These are phyloP conservation scores for Guaruba guarouba DNA, from an alignment of 2,113 vertebrate species.

Conservation along the genomic window DNA sequence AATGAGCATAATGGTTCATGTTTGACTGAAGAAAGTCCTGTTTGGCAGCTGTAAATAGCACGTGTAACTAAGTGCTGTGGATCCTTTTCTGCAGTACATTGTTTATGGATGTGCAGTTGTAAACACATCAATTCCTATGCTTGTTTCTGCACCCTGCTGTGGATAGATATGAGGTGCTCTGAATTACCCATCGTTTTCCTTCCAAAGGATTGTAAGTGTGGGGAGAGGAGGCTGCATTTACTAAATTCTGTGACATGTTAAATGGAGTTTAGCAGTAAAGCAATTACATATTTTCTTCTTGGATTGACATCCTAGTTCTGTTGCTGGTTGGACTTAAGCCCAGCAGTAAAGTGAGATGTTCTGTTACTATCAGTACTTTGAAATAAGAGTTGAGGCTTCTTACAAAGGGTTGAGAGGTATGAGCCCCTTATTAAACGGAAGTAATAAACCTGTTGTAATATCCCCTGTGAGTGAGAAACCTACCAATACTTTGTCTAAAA, in stretches of 20 bases:
- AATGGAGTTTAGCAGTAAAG: not conserved
- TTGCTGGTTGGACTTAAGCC: not conserved
- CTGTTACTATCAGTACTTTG: not conserved
- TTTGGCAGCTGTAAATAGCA: not conserved
- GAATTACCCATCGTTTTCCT: not conserved
- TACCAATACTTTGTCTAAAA: not conserved
- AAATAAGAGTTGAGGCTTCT: not conserved
- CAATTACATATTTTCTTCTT: not conserved
- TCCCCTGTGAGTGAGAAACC: not conserved
- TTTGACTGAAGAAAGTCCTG: not conserved
- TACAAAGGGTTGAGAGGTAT: not conserved
- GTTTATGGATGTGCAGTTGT: accelerated
- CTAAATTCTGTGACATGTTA: not conserved
- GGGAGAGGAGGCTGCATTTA: not conserved
- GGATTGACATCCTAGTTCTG: not conserved
- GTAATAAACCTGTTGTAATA: not conserved
- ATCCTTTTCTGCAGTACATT: not conserved
- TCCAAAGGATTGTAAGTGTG: not conserved
- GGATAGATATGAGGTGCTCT: not conserved
- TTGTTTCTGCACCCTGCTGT: not conserved
- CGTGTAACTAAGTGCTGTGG: not conserved
- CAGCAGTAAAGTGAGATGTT: not conserved
- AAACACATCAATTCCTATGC: not conserved
- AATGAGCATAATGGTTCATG: not conserved
- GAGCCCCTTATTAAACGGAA: not conserved